Evolutionary conservation across 2,113 vertebrate species (phyloP).

Genomic region (Neogale vison): DNA sequence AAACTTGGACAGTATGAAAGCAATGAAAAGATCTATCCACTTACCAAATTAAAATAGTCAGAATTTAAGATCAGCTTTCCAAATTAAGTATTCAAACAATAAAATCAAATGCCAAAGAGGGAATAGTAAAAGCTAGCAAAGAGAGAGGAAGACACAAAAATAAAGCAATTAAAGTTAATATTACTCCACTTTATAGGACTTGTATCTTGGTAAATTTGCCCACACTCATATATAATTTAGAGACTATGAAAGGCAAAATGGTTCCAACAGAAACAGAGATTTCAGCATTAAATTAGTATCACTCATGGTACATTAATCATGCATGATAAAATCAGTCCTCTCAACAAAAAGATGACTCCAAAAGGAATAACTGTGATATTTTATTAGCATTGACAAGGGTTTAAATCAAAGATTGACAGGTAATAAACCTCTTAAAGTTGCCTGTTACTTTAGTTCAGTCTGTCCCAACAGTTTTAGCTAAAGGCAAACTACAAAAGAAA

Average conservation of each 20-base stretch:
- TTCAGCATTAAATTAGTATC: background rate
- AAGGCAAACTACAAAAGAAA: constrained; percentile 46
- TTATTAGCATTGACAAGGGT: constrained; percentile 27
- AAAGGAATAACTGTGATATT: background rate
- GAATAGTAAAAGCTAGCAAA: constrained; percentile 47
- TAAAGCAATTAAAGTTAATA: constrained; percentile 14
- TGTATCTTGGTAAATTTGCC: constrained; percentile 17
- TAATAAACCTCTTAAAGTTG: constrained; percentile 45
- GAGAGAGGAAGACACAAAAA: background rate
- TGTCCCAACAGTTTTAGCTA: constrained; percentile 58
- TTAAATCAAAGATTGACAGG: constrained; percentile 56
- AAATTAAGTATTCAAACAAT: constrained; percentile 56
- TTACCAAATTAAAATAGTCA: constrained; percentile 24
- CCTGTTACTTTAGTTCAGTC: constrained; percentile 1
- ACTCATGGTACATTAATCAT: constrained; percentile 22
- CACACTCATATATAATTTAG: constrained; percentile 62
- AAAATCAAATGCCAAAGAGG: constrained; percentile 68
- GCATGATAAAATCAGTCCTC: constrained; percentile 38
- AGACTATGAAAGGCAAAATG: constrained; percentile 40
- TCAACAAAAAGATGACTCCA: background rate
- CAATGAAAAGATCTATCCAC: constrained; percentile 35
- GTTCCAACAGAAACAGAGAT: constrained; percentile 14
- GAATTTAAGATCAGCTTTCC: constrained; percentile 48
- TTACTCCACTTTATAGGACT: background rate
- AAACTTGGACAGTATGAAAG: background rate